Evolutionary conservation across 2,797 vertebrate species (phyloP).

Genomic region (Margarornis squamiger): DNA sequence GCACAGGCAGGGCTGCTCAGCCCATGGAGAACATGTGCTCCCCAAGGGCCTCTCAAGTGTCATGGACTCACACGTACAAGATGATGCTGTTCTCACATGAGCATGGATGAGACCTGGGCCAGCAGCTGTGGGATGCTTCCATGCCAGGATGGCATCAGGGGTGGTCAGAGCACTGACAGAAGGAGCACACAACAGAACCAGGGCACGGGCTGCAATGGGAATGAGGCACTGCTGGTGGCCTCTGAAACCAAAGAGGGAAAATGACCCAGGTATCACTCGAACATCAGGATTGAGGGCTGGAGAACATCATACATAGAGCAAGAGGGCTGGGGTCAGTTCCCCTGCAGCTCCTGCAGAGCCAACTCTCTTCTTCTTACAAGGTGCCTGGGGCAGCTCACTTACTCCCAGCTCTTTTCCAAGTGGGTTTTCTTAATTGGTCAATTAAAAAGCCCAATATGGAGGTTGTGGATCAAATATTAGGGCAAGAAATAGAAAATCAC

Average conservation of each 20-base stretch:
- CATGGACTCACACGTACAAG: rapidly evolving
- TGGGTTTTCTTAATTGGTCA: not conserved
- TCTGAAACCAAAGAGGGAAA: not conserved
- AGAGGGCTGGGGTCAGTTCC: not conserved
- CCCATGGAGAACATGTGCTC: not conserved
- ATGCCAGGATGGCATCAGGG: not conserved
- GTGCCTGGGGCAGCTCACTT: not conserved
- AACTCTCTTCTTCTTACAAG: not conserved
- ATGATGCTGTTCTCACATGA: rapidly evolving
- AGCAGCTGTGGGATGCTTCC: rapidly evolving
- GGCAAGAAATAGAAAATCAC: not conserved
- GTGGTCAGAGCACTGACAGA: not conserved
- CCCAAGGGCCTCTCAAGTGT: not conserved
- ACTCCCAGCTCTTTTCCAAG: not conserved
- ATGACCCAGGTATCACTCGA: rapidly evolving
- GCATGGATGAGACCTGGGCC: not conserved
- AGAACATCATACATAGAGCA: not conserved
- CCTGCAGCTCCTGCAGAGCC: not conserved
- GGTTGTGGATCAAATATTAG: not conserved
- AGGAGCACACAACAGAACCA: rapidly evolving
- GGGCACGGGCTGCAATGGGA: not conserved
- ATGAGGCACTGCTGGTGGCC: not conserved
- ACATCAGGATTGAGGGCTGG: rapidly evolving
- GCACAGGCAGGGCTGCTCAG: not conserved
- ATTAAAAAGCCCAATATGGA: not conserved